Conservation (phyloP, 2,113 vertebrate genomes). For the Ceyx margarethae region DNA sequence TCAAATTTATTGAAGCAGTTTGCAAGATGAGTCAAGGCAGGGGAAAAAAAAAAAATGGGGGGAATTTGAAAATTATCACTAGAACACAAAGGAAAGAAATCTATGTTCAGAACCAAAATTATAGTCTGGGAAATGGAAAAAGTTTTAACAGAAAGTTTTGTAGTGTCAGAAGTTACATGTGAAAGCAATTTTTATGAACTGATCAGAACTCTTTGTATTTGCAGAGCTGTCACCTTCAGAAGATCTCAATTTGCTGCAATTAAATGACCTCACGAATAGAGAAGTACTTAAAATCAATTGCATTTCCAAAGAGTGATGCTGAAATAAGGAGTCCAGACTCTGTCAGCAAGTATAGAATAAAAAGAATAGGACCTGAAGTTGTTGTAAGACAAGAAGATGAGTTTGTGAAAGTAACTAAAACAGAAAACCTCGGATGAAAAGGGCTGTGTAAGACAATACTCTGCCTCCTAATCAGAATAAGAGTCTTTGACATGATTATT, state of each 20-base stretch:
- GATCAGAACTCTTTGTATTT: slow-evolving; percentile 51
- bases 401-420: slow-evolving; percentile 32
- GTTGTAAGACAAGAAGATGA: not conserved
- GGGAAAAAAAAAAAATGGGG: not conserved
- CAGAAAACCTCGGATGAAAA: slow-evolving; percentile 4
- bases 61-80: not conserved
- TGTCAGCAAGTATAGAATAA: slow-evolving; percentile 1
- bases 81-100: slow-evolving; percentile 16
- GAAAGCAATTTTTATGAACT: slow-evolving; percentile 33
- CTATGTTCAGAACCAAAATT: slow-evolving; percentile 22
- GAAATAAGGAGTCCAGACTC: not conserved
- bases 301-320: slow-evolving; percentile 1
- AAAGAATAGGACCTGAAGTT: slow-evolving; percentile 15
- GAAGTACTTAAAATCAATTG: slow-evolving; percentile 36
- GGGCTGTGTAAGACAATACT: not conserved
- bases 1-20: not conserved
- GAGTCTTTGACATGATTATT: slow-evolving; percentile 15
- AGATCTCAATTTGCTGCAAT: slow-evolving; percentile 44
- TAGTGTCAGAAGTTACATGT: not conserved
- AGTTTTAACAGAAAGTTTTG: slow-evolving; percentile 9
- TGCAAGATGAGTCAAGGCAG: not conserved
- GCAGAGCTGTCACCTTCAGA: slow-evolving; percentile 20
- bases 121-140: slow-evolving; percentile 39
- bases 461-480: not conserved
- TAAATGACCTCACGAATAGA: slow-evolving; percentile 53